Percentiles rank a stretch among this genome's conserved stretches.
Evolutionary conservation across 2,113 vertebrate genomes (phyloP).

Genomic region (Antechinus flavipes): DNA sequence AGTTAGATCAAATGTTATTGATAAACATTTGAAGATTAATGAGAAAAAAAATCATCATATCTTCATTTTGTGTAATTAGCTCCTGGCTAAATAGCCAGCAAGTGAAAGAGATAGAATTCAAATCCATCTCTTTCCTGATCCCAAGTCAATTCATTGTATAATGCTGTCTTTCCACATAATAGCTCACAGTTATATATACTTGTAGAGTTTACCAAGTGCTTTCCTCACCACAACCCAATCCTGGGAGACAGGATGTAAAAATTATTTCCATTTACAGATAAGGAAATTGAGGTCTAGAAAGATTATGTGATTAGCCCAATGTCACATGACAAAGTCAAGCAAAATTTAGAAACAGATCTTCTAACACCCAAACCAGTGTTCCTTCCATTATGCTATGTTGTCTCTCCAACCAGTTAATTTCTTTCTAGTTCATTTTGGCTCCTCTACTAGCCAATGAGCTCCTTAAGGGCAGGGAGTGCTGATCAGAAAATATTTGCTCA

Average conservation of each 20-base stretch:
- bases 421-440: neutral
- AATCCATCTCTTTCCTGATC: neutral
- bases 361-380: neutral
- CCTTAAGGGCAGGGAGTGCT: neutral
- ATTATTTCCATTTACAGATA: neutral
- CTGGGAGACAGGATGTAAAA: neutral
- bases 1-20: neutral
- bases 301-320: too few relatives aligned
- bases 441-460: neutral
- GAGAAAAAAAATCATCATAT: neutral
- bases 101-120: neutral
- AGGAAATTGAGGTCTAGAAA: neutral
- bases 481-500: neutral
- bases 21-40: constrained; percentile 14
- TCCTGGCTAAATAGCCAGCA: neutral
- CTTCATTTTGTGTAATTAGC: neutral
- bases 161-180: neutral
- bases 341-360: neutral
- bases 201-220: neutral
- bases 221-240: neutral
- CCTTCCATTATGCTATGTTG: neutral
- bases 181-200: neutral
- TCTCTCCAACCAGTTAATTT: neutral
- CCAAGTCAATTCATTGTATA: neutral
- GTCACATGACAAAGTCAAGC: neutral